A percentile compares a stretch with the other conserved stretches of the same genome.
Conservation (phyloP, 2,888 invertebrate genomes). For the Macrosiphum euphorbiae region DNA sequence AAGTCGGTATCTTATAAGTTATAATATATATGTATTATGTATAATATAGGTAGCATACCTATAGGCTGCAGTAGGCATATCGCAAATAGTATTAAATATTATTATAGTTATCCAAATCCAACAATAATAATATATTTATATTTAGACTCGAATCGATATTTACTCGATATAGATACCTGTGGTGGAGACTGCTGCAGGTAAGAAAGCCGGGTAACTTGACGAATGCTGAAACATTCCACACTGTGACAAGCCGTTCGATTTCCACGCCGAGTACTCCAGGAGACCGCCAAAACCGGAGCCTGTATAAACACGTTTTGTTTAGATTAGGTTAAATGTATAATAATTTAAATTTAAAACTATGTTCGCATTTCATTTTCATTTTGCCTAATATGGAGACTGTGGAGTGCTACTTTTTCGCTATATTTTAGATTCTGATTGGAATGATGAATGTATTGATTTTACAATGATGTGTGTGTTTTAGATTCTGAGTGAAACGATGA, state of each 20-base stretch:
- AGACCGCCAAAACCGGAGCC: conserved; percentile 58
- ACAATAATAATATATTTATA: not conserved
- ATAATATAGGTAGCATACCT: too few relatives aligned
- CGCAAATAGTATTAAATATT: too few relatives aligned
- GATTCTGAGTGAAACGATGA: too few relatives aligned
- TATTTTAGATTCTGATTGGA: too few relatives aligned
- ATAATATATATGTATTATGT: too few relatives aligned
- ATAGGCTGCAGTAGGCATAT: too few relatives aligned
- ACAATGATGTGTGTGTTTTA: too few relatives aligned
- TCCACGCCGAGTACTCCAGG: conserved; percentile 49
- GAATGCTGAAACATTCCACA: conserved; percentile 58
- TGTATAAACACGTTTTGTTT: not conserved
- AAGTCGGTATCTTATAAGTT: too few relatives aligned
- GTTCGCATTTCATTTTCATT: not conserved
- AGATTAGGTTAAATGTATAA: not conserved
- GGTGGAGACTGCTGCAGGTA: conserved; percentile 33
- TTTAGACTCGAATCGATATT: not conserved
- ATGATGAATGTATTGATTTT: too few relatives aligned
- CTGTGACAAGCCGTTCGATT: conserved; percentile 44
- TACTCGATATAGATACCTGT: not conserved
- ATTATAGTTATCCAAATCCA: not conserved
- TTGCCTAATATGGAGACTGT: too few relatives aligned
- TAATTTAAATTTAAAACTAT: not conserved
- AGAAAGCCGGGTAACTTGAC: conserved; percentile 36
- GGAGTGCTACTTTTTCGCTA: too few relatives aligned